Conservation (phyloP, 2,113 vertebrate genomes). For the Abramis brama region DNA sequence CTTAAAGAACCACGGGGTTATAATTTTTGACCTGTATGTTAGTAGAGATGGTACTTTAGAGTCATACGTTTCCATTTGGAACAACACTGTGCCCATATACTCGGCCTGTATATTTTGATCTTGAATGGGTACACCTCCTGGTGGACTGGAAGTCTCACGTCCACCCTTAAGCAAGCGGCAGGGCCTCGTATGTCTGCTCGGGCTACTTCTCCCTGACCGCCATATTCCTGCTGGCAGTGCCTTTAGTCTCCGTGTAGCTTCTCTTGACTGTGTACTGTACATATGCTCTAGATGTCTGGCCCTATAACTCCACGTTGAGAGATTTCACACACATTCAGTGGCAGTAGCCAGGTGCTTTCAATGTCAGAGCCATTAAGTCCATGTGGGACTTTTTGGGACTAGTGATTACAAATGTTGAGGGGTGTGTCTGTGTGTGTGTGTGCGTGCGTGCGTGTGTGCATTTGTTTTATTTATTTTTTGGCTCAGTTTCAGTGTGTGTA, state of each 20-base stretch:
- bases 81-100: conserved; percentile 33
- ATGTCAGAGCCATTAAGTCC: conserved; percentile 16
- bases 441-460: conserved; percentile 34
- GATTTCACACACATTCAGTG: background rate
- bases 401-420: conserved; percentile 17
- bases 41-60: background rate
- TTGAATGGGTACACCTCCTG: conserved; percentile 11
- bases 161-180: conserved; percentile 1
- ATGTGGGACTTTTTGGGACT: background rate
- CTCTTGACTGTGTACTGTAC: conserved; percentile 48
- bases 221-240: conserved; percentile 75
- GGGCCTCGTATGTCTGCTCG: conserved; percentile 17
- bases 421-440: background rate
- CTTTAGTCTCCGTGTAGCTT: conserved; percentile 70
- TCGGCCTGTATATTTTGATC: conserved; percentile 4
- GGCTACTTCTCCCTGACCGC: conserved; percentile 10
- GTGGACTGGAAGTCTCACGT: conserved; percentile 29
- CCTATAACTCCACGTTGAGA: conserved; percentile 29
- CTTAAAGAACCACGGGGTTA: background rate
- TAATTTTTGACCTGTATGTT: background rate
- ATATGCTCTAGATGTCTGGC: conserved; percentile 42
- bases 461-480: conserved; percentile 75
- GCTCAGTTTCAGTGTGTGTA: conserved; percentile 57
- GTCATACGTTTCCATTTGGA: background rate
- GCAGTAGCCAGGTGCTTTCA: conserved; percentile 42